Evolutionary conservation across 2,888 invertebrate genomes (phyloP), one percentile per base, ranked within the genome.

Genomic region (Scrobipalpa costella): DNA sequence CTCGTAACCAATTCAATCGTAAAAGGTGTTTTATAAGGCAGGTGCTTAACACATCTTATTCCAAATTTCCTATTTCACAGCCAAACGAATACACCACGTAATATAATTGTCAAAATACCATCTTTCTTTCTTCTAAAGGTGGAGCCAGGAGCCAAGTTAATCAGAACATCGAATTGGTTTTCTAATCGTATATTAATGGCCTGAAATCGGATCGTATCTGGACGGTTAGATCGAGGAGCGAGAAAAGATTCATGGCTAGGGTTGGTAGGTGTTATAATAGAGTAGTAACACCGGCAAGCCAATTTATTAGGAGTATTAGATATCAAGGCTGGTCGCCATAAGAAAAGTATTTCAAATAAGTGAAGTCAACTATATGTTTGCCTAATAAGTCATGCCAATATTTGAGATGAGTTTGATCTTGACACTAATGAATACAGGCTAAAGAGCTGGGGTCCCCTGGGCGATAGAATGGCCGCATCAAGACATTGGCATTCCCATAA

Each of bases 111-210:
- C 19, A 49, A 19, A 49, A 49, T 7, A 17, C 17, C 47, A 47
- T 17, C 49, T 17, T 49, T 49, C 17, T 15, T 15, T 17, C 44
- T 44, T 44, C 11, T 15, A 49, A 49, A 49, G 13, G 38, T 38
- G 38, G 38, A 38, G 49, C 49, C 19, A 19, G 8, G 34, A 19
- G 8, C 17, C 49, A 49, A 49, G 34, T 52, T 57, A 34, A 61
- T 64, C 65, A 69, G 19, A 62, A 61, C 65, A 67, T 61, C 65
- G 34, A 55, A 63, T 64, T 62, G 50, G 63, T 65, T 68, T 57
- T 67, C 63, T 70, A 69, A 71, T 72, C 65, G 63, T 69, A 70
- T 69, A 68, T 70, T 68, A 70, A 69, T 69, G 70, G 63, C 57
- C 68, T 66, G 66, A 64, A 69, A 71, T 69, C 64, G 61, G 62